A percentile compares a stretch with the other conserved stretches of the same genome.
Conservation (phyloP, 92 coral and sea anemone genomes). For the Nematostella vectensis region DNA sequence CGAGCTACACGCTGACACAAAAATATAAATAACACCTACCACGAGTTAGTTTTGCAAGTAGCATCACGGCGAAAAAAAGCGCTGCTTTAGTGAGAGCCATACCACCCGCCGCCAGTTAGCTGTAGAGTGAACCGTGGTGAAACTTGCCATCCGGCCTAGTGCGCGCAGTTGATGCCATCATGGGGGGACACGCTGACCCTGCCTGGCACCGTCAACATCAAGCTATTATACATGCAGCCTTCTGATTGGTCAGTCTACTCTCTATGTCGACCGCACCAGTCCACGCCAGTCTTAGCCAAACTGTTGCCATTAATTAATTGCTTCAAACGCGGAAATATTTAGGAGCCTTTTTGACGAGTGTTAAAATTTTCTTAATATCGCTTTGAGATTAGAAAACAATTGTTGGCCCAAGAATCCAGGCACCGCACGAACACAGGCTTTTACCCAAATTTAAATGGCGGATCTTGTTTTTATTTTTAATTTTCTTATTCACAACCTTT, state of each 20-base stretch:
- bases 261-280: constrained; percentile 2
- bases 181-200: neutral
- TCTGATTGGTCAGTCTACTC: neutral
- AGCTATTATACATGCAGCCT: neutral
- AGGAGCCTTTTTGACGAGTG: constrained; percentile 7
- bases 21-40: too few species aligned
- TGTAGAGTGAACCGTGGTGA: too few species aligned
- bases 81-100: too few species aligned
- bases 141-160: too few species aligned
- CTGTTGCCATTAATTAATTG: constrained; percentile 5
- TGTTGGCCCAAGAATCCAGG: neutral
- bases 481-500: neutral
- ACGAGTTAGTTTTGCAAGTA: too few species aligned
- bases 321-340: constrained; percentile 3
- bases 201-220: neutral
- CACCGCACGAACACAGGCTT: too few species aligned
- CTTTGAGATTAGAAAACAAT: neutral
- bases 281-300: neutral
- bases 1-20: too few species aligned
- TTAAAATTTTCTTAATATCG: neutral
- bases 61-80: too few species aligned
- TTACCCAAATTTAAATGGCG: too few species aligned
- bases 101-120: too few species aligned
- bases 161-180: neutral
- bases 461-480: too few species aligned